Conservation (phyloP, 2,797 vertebrate genomes). For the Enteromius anoplus region DNA sequence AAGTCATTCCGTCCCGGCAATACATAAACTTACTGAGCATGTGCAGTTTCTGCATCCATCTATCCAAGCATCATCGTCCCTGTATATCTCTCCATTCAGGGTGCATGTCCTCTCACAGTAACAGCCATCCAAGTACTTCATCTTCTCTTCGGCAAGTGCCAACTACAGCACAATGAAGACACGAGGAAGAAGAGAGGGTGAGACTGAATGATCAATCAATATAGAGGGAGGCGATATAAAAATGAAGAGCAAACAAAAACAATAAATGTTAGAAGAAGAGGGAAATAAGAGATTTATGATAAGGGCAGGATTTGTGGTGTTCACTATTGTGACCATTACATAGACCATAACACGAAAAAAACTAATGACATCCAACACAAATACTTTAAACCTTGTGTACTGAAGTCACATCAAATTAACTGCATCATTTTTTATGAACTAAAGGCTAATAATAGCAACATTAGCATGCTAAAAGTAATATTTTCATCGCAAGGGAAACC, state of each 20-base stretch:
- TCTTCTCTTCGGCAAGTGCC: conserved; percentile 84
- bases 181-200: conserved; percentile 16
- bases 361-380: background rate
- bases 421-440: background rate
- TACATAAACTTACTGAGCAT: conserved; percentile 77
- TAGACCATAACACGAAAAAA: background rate
- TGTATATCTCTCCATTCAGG: conserved; percentile 79
- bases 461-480: too few relatives aligned
- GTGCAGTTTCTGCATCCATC: conserved; percentile 89
- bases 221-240: background rate
- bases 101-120: conserved; percentile 88
- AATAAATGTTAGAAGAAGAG: background rate
- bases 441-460: too few relatives aligned
- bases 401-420: background rate
- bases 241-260: conserved; percentile 11
- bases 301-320: background rate
- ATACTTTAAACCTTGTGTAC: background rate
- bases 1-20: background rate
- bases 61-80: conserved; percentile 84
- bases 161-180: conserved; percentile 70
- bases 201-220: conserved; percentile 32
- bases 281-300: conserved; percentile 18
- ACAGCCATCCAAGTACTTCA: conserved; percentile 87
- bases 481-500: background rate
- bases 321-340: background rate